Conservation (phyloP, 2,888 invertebrate genomes). For the Cerastis rubricosa region DNA sequence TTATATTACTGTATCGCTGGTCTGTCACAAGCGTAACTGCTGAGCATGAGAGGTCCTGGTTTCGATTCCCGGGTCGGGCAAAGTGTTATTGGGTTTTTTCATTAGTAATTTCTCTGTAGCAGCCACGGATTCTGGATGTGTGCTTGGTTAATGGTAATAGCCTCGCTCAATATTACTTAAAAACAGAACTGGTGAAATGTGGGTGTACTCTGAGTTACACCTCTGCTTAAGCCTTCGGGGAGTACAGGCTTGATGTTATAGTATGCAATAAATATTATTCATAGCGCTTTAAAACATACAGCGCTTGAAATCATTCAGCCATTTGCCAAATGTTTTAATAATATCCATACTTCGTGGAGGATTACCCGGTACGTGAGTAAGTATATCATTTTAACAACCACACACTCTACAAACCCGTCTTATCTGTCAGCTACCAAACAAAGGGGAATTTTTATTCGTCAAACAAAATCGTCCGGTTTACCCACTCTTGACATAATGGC, state of each 20-base stretch:
- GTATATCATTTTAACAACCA: slow-evolving; percentile 25
- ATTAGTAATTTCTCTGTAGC: not conserved
- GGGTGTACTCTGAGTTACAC: not conserved
- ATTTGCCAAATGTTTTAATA: not conserved
- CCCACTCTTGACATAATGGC: slow-evolving; percentile 71
- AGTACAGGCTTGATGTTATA: not conserved
- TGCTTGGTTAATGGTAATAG: not conserved
- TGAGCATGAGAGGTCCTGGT: not conserved
- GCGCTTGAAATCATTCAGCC: no score
- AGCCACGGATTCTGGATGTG: not conserved
- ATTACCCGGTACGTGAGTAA: not conserved
- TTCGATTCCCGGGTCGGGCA: no score
- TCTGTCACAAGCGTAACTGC: not conserved
- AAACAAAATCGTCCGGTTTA: slow-evolving; percentile 69
- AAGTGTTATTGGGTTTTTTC: no score
- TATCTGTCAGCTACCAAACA: slow-evolving; percentile 58
- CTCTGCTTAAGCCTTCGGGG: not conserved
- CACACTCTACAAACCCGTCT: slow-evolving; percentile 32
- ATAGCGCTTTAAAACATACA: not conserved
- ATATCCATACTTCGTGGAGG: not conserved
- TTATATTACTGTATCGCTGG: not conserved
- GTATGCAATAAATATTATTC: no score
- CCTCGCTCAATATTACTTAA: not conserved
- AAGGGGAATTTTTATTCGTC: slow-evolving; percentile 66
- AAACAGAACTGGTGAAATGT: not conserved